Evolutionary conservation across 1,140 invertebrate genomes (phyloP).

Genomic region (Colletes latitarsis): DNA sequence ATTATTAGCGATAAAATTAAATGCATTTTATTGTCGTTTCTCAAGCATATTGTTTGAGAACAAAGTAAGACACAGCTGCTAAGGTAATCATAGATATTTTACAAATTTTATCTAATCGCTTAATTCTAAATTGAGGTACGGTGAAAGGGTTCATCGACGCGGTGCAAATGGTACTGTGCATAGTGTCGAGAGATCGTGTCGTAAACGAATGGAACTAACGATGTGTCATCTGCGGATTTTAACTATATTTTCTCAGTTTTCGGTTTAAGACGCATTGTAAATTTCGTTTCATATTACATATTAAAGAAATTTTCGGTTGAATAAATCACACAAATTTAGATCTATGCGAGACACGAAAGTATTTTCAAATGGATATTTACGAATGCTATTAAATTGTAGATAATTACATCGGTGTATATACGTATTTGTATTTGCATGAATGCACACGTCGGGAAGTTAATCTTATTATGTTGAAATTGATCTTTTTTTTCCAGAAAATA

Average conservation of each 20-base stretch:
- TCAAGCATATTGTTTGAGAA: slow-evolving; percentile 66
- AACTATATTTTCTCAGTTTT: slow-evolving; percentile 20
- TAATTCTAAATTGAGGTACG: slow-evolving; percentile 57
- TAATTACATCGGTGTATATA: slow-evolving; percentile 28
- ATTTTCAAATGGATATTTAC: slow-evolving; percentile 1
- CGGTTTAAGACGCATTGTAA: background rate
- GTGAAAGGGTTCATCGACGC: slow-evolving; percentile 22
- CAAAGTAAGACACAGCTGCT: slow-evolving; percentile 57
- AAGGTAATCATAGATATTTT: slow-evolving; percentile 52
- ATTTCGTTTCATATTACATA: background rate
- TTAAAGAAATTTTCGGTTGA: slow-evolving; percentile 17
- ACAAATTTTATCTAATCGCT: slow-evolving; percentile 57
- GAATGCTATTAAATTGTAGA: slow-evolving; percentile 12
- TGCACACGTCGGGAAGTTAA: background rate
- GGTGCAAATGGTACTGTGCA: slow-evolving; percentile 53
- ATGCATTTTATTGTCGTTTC: slow-evolving; percentile 74
- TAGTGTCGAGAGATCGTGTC: slow-evolving; percentile 39
- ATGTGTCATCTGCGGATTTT: background rate
- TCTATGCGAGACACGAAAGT: slow-evolving; percentile 6
- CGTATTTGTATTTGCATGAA: background rate
- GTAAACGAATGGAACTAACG: slow-evolving; percentile 23
- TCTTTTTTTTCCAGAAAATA: slow-evolving; percentile 6
- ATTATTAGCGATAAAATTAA: slow-evolving; percentile 62
- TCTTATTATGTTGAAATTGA: slow-evolving; percentile 5
- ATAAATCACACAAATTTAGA: background rate